Conservation (phyloP, 2,888 invertebrate genomes). For the Ischnura elegans region DNA sequence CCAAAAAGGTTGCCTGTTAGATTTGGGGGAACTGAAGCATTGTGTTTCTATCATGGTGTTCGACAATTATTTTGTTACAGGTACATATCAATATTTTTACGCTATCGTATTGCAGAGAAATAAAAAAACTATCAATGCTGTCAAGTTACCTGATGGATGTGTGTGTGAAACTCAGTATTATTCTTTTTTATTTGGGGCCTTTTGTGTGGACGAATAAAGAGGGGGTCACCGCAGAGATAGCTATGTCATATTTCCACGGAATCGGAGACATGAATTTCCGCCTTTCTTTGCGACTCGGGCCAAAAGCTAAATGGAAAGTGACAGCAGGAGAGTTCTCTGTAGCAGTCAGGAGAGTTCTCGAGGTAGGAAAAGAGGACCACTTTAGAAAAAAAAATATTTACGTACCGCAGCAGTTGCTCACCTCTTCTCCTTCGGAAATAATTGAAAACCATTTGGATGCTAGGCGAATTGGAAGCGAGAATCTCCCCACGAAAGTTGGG, state of each 20-base stretch:
- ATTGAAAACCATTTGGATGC: neutral
- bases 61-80: too few relatives aligned
- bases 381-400: neutral
- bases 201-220: neutral
- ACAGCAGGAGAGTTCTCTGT: neutral
- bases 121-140: too few relatives aligned
- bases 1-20: too few relatives aligned
- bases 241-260: neutral
- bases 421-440: constrained; percentile 5
- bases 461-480: neutral
- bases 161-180: neutral
- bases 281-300: neutral
- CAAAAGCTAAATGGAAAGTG: neutral
- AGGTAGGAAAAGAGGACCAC: neutral
- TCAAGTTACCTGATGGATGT: too few relatives aligned
- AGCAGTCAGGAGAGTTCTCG: neutral
- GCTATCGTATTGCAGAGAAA: too few relatives aligned
- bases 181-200: neutral
- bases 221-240: neutral
- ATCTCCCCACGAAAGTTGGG: neutral
- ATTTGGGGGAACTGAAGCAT: too few relatives aligned
- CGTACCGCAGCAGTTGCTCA: neutral
- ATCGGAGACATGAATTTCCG: neutral
- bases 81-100: too few relatives aligned
- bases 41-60: too few relatives aligned